phyloP scores from a whole-genome alignment of 1,140 invertebrate genomes.

The Drosophila repletoides region DNA sequence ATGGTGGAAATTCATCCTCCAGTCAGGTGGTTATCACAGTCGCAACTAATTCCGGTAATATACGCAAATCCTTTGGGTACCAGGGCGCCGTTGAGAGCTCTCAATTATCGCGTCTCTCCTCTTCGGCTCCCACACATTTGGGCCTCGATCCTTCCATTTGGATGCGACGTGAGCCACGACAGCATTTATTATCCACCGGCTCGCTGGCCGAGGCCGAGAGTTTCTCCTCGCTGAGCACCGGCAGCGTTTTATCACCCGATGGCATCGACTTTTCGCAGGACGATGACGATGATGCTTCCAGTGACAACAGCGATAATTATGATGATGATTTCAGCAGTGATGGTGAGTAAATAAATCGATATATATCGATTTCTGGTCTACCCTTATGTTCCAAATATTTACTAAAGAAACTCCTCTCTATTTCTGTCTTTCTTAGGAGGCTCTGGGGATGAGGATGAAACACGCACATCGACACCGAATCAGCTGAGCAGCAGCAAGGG shows the following conservation, averaged over 20 bases:
- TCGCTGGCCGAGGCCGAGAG: conserved; percentile 92
- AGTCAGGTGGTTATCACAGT: conserved; percentile 73
- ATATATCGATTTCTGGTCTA: too few relatives aligned
- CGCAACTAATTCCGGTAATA: conserved; percentile 14
- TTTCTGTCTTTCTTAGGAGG: conserved; percentile 81
- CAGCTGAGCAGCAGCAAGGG: conserved; percentile 84
- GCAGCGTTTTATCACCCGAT: conserved; percentile 91
- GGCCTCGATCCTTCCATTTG: conserved; percentile 88
- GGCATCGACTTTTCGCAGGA: conserved; percentile 92
- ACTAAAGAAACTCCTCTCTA: background rate
- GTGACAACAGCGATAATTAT: conserved; percentile 90
- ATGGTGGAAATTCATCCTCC: too few relatives aligned
- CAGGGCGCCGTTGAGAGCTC: conserved; percentile 56
- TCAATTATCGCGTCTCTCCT: conserved; percentile 87
- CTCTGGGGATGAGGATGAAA: conserved; percentile 88
- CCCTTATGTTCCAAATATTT: conserved; percentile 3
- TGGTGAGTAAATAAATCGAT: conserved; percentile 82
- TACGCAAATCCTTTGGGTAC: conserved; percentile 67
- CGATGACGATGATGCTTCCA: conserved; percentile 92
- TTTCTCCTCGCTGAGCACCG: conserved; percentile 92
- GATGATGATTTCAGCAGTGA: conserved; percentile 93
- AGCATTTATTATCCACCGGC: conserved; percentile 93
- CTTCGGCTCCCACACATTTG: conserved; percentile 92
- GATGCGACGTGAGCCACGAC: conserved; percentile 91
- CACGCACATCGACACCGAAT: conserved; percentile 82